A percentile compares a stretch with the other conserved stretches of the same genome.
phyloP scores from a whole-genome alignment of 1,140 invertebrate genomes.

The Andricus grossulariae region DNA sequence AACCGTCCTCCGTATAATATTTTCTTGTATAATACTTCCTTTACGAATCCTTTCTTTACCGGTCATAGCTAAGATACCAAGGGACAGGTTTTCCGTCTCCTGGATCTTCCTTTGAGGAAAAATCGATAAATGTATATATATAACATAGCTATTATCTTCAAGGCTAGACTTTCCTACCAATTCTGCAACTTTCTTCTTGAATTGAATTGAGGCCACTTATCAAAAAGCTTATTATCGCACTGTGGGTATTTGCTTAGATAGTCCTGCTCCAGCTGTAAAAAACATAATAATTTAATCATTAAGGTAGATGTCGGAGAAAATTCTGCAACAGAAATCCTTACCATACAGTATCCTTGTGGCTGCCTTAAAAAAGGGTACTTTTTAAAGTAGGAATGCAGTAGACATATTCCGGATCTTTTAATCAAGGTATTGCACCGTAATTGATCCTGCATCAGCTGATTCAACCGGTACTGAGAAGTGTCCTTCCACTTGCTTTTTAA shows the following conservation, averaged over 20 bases:
- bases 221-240: background rate
- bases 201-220: constrained; percentile 5
- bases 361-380: constrained; percentile 4
- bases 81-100: no score
- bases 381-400: background rate
- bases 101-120: no score
- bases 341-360: background rate
- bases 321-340: background rate
- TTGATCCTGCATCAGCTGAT: background rate
- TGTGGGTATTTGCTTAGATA: background rate
- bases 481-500: background rate
- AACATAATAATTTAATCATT: background rate
- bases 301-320: background rate
- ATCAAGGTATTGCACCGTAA: background rate
- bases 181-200: background rate
- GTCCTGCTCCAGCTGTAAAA: background rate
- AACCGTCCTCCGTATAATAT: no score
- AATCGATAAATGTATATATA: no score
- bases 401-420: background rate
- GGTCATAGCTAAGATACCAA: no score
- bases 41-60: no score
- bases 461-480: background rate
- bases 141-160: background rate
- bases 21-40: no score
- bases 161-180: background rate